phyloP scores from a whole-genome alignment of 2,113 vertebrate genomes.

The Atherinomorus stipes region DNA sequence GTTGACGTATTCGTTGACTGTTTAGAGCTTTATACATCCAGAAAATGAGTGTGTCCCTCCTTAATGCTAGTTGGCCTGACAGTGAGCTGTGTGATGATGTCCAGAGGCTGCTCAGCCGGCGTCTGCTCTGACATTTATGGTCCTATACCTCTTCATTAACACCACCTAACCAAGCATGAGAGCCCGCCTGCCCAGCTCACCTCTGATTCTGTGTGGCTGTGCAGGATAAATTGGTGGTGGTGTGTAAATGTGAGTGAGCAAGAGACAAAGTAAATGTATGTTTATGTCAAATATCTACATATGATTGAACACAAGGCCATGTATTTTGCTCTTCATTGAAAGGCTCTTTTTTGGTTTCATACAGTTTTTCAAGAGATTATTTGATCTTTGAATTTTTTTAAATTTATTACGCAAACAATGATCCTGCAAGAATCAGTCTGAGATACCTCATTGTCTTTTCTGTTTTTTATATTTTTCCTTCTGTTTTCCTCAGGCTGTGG shows the following conservation, averaged over 20 bases:
- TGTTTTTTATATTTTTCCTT: not conserved
- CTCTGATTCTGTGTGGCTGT: constrained; percentile 48
- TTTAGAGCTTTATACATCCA: not conserved
- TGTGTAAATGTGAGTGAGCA: constrained; percentile 37
- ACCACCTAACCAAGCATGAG: constrained; percentile 87
- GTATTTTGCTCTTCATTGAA: constrained; percentile 1
- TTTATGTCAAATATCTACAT: constrained; percentile 17
- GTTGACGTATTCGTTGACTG: not conserved
- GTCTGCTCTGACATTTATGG: constrained; percentile 89
- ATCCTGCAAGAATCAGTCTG: not conserved
- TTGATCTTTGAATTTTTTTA: constrained; percentile 1
- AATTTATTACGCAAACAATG: too few relatives aligned
- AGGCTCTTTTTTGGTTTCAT: constrained; percentile 1
- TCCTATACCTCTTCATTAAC: constrained; percentile 90
- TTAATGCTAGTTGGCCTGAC: constrained; percentile 52
- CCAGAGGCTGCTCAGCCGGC: constrained; percentile 84
- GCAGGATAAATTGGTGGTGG: constrained; percentile 51
- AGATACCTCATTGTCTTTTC: not conserved
- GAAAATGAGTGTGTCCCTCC: constrained; percentile 26
- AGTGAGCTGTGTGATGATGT: constrained; percentile 84
- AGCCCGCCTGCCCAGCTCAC: constrained; percentile 60
- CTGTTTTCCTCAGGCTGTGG: constrained; percentile 87
- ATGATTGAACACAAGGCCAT: constrained; percentile 3
- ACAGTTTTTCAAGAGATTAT: not conserved
- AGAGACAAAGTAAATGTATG: constrained; percentile 31